Evolutionary conservation across 2,797 vertebrate genomes (phyloP), one percentile per base, ranked within the genome.

Genomic region (Crenuchus spilurus): DNA sequence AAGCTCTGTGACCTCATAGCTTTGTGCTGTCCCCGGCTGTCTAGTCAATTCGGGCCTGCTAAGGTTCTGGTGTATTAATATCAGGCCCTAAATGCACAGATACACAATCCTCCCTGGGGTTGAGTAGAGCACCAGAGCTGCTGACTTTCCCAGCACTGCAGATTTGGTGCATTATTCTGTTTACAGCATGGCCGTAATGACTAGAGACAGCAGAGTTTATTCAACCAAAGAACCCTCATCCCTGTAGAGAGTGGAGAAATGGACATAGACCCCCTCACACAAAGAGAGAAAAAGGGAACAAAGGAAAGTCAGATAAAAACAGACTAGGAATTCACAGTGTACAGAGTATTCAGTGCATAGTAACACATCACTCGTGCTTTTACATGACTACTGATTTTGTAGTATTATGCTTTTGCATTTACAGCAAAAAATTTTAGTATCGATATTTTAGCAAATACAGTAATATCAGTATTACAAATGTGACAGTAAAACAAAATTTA

Each of bases 91-190:
- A 78, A 73, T 44, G 37, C 54, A 39, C 33, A 71, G 33, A 65
- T 48, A 58, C 41, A 66, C 39, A 71, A 39, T 65, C 35, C 55
- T 70, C 55, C 42, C 58, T 39, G 16, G 51, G 52, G 67, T 65
- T 64, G 30, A 35, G 68, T 60, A 28, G 26, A 74, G 76, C 57
- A 75, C 33, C 54, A 57, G 57, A 76, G 65, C 52, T 41, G 66
- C 70, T 55, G 13, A 61, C 70, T 84, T 75, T 80, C 80, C 63
- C 66, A 74, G 37, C 35, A 54, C 62, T 76, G 68, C 71, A 60
- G 76, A 74, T 78, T 66, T 73, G 62, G 77, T 70, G 73, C 74
- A 84, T 83, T 73, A 82, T 83, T 75, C 78, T 79, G 82, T 85
- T 84, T 82, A 79, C 79, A 82, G 73, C 69, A 71, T 4, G 42